A percentile compares a stretch with the other conserved stretches of the same genome.
Conservation (phyloP, 2,888 invertebrate genomes). For the Coenonympha arcania region DNA sequence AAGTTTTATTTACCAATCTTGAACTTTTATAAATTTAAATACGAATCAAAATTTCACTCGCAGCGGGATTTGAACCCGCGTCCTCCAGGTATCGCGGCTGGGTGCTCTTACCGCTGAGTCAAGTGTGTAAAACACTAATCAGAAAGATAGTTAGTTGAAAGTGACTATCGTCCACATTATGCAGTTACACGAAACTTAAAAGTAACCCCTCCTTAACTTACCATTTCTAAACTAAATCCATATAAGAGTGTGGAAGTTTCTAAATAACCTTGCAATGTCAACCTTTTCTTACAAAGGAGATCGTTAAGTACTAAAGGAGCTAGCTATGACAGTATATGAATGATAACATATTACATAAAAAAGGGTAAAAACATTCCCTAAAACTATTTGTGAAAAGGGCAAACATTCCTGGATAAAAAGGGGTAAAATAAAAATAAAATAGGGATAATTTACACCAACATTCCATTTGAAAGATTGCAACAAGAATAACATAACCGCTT, state of each 20-base stretch:
- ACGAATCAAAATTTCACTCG: too few relatives aligned
- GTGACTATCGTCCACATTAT: too few relatives aligned
- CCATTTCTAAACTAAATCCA: constrained; percentile 32
- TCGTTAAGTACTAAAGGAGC: constrained; percentile 54
- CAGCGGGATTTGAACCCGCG: too few relatives aligned
- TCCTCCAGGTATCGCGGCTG: too few relatives aligned
- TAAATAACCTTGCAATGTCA: constrained; percentile 58
- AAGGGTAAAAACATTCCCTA: constrained; percentile 62
- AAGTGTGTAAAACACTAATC: too few relatives aligned
- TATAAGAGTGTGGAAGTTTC: constrained; percentile 27
- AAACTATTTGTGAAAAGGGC: constrained; percentile 55
- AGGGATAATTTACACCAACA: constrained; percentile 77
- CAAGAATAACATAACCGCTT: constrained; percentile 47
- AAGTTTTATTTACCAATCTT: too few relatives aligned
- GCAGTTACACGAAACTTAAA: constrained; percentile 40
- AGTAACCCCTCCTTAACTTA: constrained; percentile 41
- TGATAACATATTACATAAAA: constrained; percentile 40
- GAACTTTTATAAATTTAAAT: too few relatives aligned
- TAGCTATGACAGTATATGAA: constrained; percentile 64
- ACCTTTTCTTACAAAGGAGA: constrained; percentile 60
- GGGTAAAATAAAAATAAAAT: constrained; percentile 43
- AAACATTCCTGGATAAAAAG: constrained; percentile 76
- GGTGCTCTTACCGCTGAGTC: too few relatives aligned
- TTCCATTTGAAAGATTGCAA: constrained; percentile 75
- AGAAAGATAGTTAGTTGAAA: too few relatives aligned